A percentile compares a stretch with the other conserved stretches of the same genome.
phyloP scores from a whole-genome alignment of 2,113 vertebrate species.

The Emydocephalus ijimae region DNA sequence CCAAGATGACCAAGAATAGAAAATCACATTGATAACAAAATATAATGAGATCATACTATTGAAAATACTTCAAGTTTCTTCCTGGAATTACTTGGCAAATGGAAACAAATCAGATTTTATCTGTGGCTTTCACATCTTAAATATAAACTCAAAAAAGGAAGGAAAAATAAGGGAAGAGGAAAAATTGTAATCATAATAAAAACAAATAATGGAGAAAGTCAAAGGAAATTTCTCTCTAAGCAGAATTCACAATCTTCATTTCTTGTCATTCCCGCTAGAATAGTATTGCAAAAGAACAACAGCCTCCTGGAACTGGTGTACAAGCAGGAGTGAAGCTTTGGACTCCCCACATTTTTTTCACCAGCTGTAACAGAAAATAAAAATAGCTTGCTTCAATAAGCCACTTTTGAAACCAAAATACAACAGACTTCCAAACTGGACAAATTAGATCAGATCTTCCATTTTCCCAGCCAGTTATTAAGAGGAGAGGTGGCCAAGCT shows the following conservation, averaged over 20 bases:
- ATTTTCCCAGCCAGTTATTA: neutral
- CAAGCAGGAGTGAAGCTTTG: neutral
- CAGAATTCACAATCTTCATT: neutral
- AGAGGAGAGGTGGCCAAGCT: neutral
- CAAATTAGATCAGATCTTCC: neutral
- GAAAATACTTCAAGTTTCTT: neutral
- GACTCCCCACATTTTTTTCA: neutral
- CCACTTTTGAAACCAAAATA: neutral
- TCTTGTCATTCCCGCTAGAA: neutral
- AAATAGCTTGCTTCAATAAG: neutral
- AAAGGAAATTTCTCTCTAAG: neutral
- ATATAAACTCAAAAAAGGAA: neutral
- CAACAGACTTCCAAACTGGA: neutral
- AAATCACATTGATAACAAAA: neutral
- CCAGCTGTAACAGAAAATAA: neutral
- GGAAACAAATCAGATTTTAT: too few relatives aligned
- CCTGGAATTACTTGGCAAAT: neutral
- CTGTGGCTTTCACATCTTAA: neutral
- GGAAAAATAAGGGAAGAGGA: neutral
- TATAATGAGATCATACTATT: neutral
- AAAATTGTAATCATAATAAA: neutral
- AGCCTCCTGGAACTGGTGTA: neutral
- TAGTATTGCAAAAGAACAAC: neutral
- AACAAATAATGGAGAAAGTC: neutral
- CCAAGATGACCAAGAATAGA: neutral